phyloP scores from a whole-genome alignment of 2,113 vertebrate genomes.

The Calonectris borealis region DNA sequence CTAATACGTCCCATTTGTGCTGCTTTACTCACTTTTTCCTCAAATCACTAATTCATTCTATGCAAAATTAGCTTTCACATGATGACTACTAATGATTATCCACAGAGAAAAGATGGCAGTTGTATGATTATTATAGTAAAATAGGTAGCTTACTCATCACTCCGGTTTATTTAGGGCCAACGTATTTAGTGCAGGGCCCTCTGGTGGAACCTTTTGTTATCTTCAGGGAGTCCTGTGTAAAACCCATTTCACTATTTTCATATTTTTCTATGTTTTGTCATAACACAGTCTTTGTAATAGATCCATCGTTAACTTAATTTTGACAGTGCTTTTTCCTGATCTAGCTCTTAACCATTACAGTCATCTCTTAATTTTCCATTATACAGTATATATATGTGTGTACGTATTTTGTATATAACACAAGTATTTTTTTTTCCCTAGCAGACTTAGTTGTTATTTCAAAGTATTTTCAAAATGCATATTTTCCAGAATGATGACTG shows the following conservation, averaged over 20 bases:
- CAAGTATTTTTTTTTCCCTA: background rate
- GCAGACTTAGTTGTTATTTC: background rate
- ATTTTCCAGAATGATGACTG: background rate
- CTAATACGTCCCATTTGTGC: background rate
- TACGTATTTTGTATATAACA: background rate
- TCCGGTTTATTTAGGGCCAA: background rate
- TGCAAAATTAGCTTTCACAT: background rate
- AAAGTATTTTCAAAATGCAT: background rate
- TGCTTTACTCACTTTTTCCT: background rate
- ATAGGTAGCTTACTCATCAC: background rate
- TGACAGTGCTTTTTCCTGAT: background rate
- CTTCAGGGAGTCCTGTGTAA: background rate
- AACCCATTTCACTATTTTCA: background rate
- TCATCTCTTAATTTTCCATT: background rate
- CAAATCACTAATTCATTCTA: background rate
- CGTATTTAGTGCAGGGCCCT: background rate
- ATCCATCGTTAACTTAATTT: background rate
- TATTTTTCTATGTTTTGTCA: background rate
- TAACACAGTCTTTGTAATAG: background rate
- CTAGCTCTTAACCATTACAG: background rate
- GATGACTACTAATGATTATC: background rate
- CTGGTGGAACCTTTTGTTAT: background rate
- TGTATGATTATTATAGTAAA: background rate
- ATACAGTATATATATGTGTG: no score
- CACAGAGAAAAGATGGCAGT: slow-evolving; percentile 30